Evolutionary conservation across 2,888 invertebrate genomes (phyloP), one percentile per base, ranked within the genome.

Genomic region (Cotesia congregata): DNA sequence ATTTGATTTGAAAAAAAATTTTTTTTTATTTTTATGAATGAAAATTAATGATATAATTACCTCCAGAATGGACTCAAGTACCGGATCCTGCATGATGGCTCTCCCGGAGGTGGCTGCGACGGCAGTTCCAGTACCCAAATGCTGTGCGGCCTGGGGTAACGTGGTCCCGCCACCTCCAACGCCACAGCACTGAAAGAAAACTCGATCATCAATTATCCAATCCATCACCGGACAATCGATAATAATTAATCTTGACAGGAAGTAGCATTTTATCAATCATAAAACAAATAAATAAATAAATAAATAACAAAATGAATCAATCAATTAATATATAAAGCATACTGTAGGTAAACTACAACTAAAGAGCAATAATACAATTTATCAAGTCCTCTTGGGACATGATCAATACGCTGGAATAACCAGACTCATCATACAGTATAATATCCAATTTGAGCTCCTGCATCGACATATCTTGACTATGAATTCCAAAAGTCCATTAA

Each of bases 131-230:
- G 84, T 85, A 84, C 85, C 89, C 87, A 87, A 86, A 84, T 87
- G 86, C 85, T 86, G 88, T 85, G 86, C 84, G 85, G 84, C 86
- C 85, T 87, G 88, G 85, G 88, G 86, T 85, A 86, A 88, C 88
- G 88, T 88, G 84, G 88, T 86, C 85, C 86, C 88, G 88, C 88
- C 89, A 89, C 89, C 89, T 87, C 89, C 86, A 86, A 87, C 88
- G 84, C 88, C 89, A 86, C 89, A 89, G 87, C 88, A 89, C 89
- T 89, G 86, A 79, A 88, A 86, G 81, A 38, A 41, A 20, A 39
- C 20, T 20, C 61, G 12, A 20, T 15, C 7, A n/a, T 15, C 1
- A 74, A 74, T 68, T 72, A 20, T 41, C 39, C 5, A 5, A 64
- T n/a, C 30, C 9, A 39, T 40, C 61, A 20, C 9, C 7, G 12